Conservation (phyloP, 2,113 vertebrate genomes). For the Silurus asotus region DNA sequence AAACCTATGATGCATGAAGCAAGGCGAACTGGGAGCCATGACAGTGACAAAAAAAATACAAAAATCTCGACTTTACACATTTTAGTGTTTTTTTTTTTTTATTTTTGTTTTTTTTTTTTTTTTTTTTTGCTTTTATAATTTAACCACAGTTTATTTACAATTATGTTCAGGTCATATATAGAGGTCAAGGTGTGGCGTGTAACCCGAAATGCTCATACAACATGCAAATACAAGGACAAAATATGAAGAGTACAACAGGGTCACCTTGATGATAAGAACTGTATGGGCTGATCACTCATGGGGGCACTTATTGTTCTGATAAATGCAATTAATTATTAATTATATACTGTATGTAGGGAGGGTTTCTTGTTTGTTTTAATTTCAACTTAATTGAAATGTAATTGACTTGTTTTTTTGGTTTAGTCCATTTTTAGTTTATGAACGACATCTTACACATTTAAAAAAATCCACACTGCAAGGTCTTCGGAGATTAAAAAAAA, state of each 20-base stretch:
- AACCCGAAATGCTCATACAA: background rate
- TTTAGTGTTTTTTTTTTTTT: constrained; percentile 14
- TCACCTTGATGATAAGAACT: constrained; percentile 24
- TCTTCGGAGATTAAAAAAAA: too few species aligned
- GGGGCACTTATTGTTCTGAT: background rate
- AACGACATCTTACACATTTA: too few species aligned
- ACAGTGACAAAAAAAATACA: background rate
- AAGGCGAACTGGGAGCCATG: constrained; percentile 23
- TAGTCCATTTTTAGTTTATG: too few species aligned
- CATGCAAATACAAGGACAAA: background rate
- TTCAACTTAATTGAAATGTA: too few species aligned
- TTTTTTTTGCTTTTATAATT: background rate
- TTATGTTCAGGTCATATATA: background rate
- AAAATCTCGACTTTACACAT: background rate
- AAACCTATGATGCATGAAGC: constrained; percentile 24
- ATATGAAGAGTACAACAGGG: background rate
- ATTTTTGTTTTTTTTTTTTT: too few species aligned
- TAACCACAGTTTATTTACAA: background rate
- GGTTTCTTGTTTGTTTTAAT: too few species aligned
- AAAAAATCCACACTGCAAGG: too few species aligned
- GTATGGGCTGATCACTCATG: background rate
- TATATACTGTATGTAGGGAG: too few species aligned
- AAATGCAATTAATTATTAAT: background rate
- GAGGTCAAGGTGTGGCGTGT: background rate
- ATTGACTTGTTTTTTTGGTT: too few species aligned